Evolutionary conservation across 2,113 vertebrate genomes (phyloP).

Genomic region (Tyrannus savana): DNA sequence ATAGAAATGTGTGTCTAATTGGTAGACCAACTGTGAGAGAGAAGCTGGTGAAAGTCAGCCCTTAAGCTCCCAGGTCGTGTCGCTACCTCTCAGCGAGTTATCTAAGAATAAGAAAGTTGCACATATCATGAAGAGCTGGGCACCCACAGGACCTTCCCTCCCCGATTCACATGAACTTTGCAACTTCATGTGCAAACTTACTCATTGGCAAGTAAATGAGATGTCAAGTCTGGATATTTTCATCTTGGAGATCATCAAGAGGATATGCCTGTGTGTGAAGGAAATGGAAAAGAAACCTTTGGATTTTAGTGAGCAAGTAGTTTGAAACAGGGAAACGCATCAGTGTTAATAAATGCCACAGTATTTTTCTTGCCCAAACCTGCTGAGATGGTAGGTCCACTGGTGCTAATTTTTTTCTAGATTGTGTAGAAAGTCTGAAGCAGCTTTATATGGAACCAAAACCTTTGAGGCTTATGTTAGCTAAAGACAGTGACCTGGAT

Average conservation of each 20-base stretch:
- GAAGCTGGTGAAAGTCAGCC: background rate
- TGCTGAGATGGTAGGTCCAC: background rate
- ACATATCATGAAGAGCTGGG: background rate
- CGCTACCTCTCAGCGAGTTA: background rate
- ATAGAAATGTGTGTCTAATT: background rate
- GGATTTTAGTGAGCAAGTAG: background rate
- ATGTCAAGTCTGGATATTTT: constrained; percentile 8
- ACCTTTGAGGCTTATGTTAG: background rate
- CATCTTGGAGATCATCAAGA: background rate
- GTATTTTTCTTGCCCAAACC: background rate
- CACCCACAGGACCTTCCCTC: background rate
- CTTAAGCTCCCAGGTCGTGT: background rate
- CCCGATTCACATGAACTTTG: background rate
- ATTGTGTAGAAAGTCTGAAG: background rate
- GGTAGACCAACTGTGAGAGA: background rate
- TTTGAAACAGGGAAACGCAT: background rate
- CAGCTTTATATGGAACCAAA: background rate
- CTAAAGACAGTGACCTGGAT: background rate
- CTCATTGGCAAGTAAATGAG: constrained; percentile 28
- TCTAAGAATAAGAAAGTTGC: background rate
- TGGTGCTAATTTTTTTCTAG: background rate
- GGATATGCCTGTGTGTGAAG: background rate
- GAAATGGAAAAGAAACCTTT: background rate
- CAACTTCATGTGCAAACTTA: background rate
- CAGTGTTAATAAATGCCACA: fast-evolving